These are phyloP conservation scores for Drosophila navojoa DNA, from an alignment of 1,140 invertebrate species.

Conservation along the genomic window DNA sequence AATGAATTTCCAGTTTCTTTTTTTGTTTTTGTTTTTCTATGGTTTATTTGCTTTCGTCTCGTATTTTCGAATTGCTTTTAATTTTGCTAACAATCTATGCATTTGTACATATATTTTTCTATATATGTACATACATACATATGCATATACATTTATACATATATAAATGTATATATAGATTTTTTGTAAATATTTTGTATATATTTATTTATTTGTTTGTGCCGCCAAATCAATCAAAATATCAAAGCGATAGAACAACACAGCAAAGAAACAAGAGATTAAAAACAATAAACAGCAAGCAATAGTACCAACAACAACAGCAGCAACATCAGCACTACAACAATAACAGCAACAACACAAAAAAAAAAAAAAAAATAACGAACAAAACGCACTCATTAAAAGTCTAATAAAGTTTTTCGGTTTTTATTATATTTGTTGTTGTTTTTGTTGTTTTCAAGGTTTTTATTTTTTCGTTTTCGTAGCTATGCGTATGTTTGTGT, in stretches of 20 bases:
- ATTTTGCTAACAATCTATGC: constrained; percentile 31
- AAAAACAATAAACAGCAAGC: constrained; percentile 1
- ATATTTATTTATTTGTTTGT: constrained; percentile 22
- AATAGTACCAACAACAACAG: background rate
- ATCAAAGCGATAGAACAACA: constrained; percentile 14
- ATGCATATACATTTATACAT: constrained; percentile 13
- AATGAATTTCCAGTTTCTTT: constrained; percentile 78
- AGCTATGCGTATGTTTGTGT: constrained; percentile 27
- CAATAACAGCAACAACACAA: background rate
- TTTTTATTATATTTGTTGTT: constrained; percentile 28
- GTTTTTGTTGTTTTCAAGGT: constrained; percentile 48
- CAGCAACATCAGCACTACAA: too few relatives aligned
- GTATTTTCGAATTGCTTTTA: constrained; percentile 53
- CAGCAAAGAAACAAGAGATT: constrained; percentile 17
- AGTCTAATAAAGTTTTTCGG: constrained; percentile 50
- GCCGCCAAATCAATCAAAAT: constrained; percentile 44
- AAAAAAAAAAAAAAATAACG: constrained; percentile 30
- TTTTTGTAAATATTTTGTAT: constrained; percentile 20
- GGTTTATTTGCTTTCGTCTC: constrained; percentile 45
- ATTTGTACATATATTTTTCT: constrained; percentile 19
- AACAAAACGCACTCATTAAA: constrained; percentile 59
- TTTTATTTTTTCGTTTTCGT: constrained; percentile 50
- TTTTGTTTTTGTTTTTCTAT: constrained; percentile 45
- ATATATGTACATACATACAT: background rate
- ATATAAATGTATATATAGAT: constrained; percentile 8